These are phyloP conservation scores for Chaetura pelagica DNA, from an alignment of 2,113 vertebrate genomes.

Conservation along the genomic window DNA sequence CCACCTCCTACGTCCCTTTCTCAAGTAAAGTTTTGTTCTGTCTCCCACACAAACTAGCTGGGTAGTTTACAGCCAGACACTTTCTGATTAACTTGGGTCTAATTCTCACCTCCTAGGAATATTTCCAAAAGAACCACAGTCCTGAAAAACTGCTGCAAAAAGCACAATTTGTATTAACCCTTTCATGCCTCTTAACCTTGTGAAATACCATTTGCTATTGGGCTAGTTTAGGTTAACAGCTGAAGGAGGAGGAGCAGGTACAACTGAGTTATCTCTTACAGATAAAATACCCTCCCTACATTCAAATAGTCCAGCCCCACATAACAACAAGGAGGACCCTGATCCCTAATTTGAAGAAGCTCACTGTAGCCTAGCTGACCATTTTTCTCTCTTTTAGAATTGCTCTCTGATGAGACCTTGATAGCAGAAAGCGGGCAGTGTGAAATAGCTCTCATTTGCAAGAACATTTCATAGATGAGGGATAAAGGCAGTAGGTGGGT, in stretches of 20 bases:
- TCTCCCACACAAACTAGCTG: neutral
- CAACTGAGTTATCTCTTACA: neutral
- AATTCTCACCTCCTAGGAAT: neutral
- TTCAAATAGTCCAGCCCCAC: neutral
- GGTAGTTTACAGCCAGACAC: neutral
- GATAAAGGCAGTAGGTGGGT: neutral
- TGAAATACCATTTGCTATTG: neutral
- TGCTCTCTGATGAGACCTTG: neutral
- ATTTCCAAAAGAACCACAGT: neutral
- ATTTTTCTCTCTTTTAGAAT: neutral
- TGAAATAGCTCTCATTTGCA: constrained; percentile 24
- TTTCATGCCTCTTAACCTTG: neutral
- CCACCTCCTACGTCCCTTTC: neutral
- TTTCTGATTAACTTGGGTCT: neutral
- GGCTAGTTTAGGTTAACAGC: neutral
- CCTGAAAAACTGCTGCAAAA: neutral
- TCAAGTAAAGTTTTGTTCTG: neutral
- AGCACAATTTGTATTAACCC: neutral
- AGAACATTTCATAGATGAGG: neutral
- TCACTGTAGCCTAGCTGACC: neutral
- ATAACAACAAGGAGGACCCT: accelerated
- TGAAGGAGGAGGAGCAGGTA: neutral
- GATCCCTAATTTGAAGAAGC: neutral
- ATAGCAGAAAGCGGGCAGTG: neutral
- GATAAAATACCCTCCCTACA: neutral